These are phyloP conservation scores for Phasia obesa DNA, from an alignment of 2,888 invertebrate species.

Conservation along the genomic window DNA sequence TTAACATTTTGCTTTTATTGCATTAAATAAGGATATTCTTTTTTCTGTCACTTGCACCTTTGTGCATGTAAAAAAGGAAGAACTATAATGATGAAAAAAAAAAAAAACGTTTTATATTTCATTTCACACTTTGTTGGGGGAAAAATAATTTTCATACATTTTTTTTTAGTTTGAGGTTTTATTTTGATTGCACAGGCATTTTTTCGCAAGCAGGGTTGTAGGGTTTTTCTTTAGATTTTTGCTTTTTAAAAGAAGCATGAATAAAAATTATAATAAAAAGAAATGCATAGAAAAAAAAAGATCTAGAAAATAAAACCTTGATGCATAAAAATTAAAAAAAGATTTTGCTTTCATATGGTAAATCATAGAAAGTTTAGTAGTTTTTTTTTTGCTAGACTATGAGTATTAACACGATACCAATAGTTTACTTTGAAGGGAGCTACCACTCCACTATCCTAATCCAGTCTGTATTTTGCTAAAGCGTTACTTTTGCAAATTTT, in stretches of 20 bases:
- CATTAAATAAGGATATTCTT: neutral
- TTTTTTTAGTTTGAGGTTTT: conserved; percentile 52
- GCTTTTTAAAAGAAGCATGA: conserved; percentile 10
- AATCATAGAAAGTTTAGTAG: too few species aligned
- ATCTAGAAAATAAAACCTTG: conserved; percentile 16
- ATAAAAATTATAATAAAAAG: conserved; percentile 4
- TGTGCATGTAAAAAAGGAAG: neutral
- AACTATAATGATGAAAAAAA: conserved; percentile 15
- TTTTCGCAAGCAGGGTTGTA: neutral
- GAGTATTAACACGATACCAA: too few species aligned
- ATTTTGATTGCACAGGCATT: conserved; percentile 15
- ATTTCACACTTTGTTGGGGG: conserved; percentile 67
- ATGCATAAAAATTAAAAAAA: conserved; percentile 27
- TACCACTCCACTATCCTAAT: too few species aligned
- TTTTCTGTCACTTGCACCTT: conserved; percentile 19
- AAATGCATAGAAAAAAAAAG: conserved; percentile 12
- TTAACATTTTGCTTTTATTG: neutral
- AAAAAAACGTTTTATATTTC: conserved; percentile 61
- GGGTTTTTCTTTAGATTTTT: neutral
- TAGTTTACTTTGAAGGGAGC: too few species aligned
- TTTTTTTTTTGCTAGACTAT: too few species aligned
- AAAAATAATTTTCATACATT: conserved; percentile 66
- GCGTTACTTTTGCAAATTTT: too few species aligned
- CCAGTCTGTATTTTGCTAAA: too few species aligned
- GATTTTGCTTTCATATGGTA: too few species aligned